Conservation (phyloP, 2,888 invertebrate genomes). For the Nymphalis urticae region DNA sequence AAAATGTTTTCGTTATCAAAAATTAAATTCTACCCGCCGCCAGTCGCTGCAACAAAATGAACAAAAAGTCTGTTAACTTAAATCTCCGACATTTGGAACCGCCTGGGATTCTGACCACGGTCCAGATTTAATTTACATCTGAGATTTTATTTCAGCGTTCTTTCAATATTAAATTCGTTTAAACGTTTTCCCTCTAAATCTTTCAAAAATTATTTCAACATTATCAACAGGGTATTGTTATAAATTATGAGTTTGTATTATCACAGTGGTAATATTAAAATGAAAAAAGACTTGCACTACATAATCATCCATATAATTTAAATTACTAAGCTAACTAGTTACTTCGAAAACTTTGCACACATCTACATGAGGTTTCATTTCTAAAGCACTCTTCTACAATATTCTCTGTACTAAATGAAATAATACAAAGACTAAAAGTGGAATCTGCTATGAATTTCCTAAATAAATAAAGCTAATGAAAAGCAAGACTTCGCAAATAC, state of each 20-base stretch:
- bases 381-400: neutral
- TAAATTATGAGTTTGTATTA: neutral
- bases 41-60: slow-evolving; percentile 37
- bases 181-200: slow-evolving; percentile 34
- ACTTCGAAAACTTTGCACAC: too few relatives aligned
- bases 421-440: slow-evolving; percentile 6
- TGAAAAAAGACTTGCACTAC: neutral
- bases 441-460: slow-evolving; percentile 24
- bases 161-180: slow-evolving; percentile 35
- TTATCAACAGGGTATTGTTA: slow-evolving; percentile 7
- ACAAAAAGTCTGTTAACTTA: slow-evolving; percentile 41
- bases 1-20: slow-evolving; percentile 3
- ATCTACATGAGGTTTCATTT: too few relatives aligned
- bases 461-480: slow-evolving; percentile 35
- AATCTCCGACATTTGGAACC: slow-evolving; percentile 38
- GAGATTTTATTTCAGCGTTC: slow-evolving; percentile 37
- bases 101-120: slow-evolving; percentile 49
- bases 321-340: too few relatives aligned
- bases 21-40: slow-evolving; percentile 24
- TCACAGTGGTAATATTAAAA: neutral
- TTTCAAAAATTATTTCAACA: slow-evolving; percentile 21
- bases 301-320: too few relatives aligned
- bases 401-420: slow-evolving; percentile 1
- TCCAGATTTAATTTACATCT: slow-evolving; percentile 54
- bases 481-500: slow-evolving; percentile 41